Percentiles rank a stretch among this genome's conserved stretches.
phyloP scores from a whole-genome alignment of 2,888 invertebrate species.

The Orthosia gracilis region DNA sequence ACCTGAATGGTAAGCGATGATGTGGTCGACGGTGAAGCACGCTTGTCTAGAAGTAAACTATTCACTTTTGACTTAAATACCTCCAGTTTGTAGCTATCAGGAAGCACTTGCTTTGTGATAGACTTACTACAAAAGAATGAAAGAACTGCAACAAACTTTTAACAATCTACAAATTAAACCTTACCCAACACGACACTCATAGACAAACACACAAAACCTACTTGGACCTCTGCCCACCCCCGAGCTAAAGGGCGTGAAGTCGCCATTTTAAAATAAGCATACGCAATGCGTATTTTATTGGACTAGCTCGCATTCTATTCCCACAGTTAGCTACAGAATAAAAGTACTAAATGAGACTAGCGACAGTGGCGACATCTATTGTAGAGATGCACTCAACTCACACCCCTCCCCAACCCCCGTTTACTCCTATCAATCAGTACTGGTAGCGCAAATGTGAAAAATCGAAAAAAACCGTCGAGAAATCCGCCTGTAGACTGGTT shows the following conservation, averaged over 20 bases:
- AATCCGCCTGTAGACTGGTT: conserved; percentile 73
- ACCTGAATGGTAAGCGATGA: too few species aligned
- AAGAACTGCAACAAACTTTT: not conserved
- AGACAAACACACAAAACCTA: conserved; percentile 56
- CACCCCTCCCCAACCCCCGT: conserved; percentile 17
- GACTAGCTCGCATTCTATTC: conserved; percentile 52
- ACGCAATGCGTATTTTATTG: conserved; percentile 69
- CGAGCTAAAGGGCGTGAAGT: conserved; percentile 47
- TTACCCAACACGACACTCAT: conserved; percentile 29
- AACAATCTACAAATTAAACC: conserved; percentile 29
- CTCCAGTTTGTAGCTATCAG: too few species aligned
- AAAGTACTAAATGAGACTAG: conserved; percentile 61
- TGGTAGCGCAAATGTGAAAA: conserved; percentile 81
- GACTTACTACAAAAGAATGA: not conserved
- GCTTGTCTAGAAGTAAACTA: too few species aligned
- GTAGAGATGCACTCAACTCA: conserved; percentile 62
- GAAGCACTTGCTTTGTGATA: too few species aligned
- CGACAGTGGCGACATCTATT: conserved; percentile 59
- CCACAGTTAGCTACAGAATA: conserved; percentile 58
- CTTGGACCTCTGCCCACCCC: conserved; percentile 61
- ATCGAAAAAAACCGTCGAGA: conserved; percentile 77
- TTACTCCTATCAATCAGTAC: conserved; percentile 78
- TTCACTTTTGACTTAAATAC: too few species aligned
- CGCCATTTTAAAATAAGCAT: conserved; percentile 64
- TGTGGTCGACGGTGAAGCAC: too few species aligned